phyloP scores from a whole-genome alignment of 2,888 invertebrate species.

The Nebria brevicollis region DNA sequence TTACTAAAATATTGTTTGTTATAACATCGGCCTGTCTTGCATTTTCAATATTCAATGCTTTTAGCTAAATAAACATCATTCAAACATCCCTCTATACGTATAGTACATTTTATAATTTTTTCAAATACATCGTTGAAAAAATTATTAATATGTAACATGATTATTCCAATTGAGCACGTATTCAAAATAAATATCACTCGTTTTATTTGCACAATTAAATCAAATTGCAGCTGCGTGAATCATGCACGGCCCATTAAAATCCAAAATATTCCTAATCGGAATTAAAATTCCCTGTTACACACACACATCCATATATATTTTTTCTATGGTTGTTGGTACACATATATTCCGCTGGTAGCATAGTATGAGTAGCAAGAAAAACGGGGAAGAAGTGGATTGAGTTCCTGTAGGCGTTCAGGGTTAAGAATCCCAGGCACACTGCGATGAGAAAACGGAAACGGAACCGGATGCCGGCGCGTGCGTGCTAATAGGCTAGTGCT shows the following conservation, averaged over 20 bases:
- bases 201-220: slow-evolving; percentile 45
- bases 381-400: slow-evolving; percentile 2
- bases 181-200: slow-evolving; percentile 31
- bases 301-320: not conserved
- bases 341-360: slow-evolving; percentile 5
- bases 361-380: not conserved
- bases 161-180: not conserved
- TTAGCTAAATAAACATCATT: slow-evolving; percentile 40
- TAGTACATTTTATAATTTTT: too few relatives aligned
- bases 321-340: slow-evolving; percentile 2
- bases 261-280: slow-evolving; percentile 44
- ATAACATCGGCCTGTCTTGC: slow-evolving; percentile 3
- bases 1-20: slow-evolving; percentile 33
- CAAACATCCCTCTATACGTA: too few relatives aligned
- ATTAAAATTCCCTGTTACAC: slow-evolving; percentile 13
- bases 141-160: not conserved
- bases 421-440: slow-evolving; percentile 14
- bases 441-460: slow-evolving; percentile 56
- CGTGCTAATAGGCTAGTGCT: slow-evolving; percentile 58
- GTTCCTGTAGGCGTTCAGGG: slow-evolving; percentile 10
- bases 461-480: slow-evolving; percentile 62
- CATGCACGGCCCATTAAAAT: slow-evolving; percentile 39
- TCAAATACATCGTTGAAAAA: not conserved
- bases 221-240: slow-evolving; percentile 27
- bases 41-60: slow-evolving; percentile 25